Conservation (phyloP, 2,113 vertebrate genomes). For the Centropristis striata region DNA sequence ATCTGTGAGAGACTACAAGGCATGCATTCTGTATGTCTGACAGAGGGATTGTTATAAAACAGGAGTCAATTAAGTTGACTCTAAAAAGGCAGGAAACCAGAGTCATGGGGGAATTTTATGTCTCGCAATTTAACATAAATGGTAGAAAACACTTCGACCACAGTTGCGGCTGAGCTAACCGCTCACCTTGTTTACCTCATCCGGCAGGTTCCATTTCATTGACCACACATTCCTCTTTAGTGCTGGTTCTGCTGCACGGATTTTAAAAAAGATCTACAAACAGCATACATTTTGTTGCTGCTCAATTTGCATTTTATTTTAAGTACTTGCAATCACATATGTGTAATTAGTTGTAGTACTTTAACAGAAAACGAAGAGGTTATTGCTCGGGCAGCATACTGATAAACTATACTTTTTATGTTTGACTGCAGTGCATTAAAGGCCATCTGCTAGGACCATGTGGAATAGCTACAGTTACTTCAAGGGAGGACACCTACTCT, state of each 20-base stretch:
- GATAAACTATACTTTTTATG: neutral
- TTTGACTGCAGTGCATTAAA: neutral
- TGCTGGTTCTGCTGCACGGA: neutral
- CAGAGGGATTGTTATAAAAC: conserved; percentile 37
- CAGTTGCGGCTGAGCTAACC: neutral
- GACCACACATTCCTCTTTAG: neutral
- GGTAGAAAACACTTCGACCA: neutral
- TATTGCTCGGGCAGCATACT: neutral
- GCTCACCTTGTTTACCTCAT: conserved; percentile 20
- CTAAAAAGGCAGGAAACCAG: conserved; percentile 8
- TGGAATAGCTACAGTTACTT: neutral
- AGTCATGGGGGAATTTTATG: neutral
- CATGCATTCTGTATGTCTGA: conserved; percentile 21
- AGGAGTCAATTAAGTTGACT: conserved; percentile 48
- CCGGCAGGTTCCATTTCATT: conserved; percentile 17
- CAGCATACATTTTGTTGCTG: neutral
- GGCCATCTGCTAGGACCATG: neutral
- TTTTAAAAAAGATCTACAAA: neutral
- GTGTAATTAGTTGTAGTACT: neutral
- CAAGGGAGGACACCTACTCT: neutral
- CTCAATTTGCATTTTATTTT: neutral
- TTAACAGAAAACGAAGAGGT: too few species aligned
- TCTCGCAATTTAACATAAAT: conserved; percentile 15
- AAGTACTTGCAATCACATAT: neutral
- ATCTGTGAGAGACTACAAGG: conserved; percentile 4